Conservation (phyloP, 2,888 invertebrate species). For the Maniola hyperantus region DNA sequence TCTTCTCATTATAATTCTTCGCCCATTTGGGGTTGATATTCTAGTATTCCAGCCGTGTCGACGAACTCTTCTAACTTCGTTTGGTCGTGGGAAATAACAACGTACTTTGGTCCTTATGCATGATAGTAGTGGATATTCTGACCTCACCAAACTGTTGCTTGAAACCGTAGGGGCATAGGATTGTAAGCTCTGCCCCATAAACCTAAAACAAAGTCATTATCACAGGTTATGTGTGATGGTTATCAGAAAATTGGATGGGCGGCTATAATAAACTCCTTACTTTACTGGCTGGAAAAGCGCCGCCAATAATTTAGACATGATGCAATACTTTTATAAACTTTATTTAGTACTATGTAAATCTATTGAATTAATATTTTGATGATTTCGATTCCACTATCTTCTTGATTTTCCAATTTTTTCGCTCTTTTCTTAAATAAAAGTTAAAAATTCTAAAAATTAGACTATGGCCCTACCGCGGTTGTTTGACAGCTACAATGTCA, state of each 20-base stretch:
- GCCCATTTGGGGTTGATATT: slow-evolving; percentile 86
- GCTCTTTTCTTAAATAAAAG: too few relatives aligned
- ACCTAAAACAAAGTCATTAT: slow-evolving; percentile 46
- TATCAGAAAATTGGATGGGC: neutral
- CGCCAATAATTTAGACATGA: slow-evolving; percentile 64
- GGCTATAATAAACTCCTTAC: slow-evolving; percentile 46
- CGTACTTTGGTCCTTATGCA: slow-evolving; percentile 80
- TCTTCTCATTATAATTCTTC: slow-evolving; percentile 88
- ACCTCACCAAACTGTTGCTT: slow-evolving; percentile 54
- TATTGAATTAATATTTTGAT: too few relatives aligned
- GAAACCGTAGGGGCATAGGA: slow-evolving; percentile 48
- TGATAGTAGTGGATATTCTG: slow-evolving; percentile 59
- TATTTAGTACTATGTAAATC: too few relatives aligned
- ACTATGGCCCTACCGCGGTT: too few relatives aligned
- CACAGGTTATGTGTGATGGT: neutral
- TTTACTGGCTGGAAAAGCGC: slow-evolving; percentile 63
- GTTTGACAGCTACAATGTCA: too few relatives aligned
- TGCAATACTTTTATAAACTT: neutral
- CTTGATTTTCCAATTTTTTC: too few relatives aligned
- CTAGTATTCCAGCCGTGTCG: slow-evolving; percentile 87
- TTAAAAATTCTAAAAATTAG: too few relatives aligned
- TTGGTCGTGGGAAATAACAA: slow-evolving; percentile 88
- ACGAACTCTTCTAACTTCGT: slow-evolving; percentile 86
- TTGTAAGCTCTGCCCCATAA: slow-evolving; percentile 57
- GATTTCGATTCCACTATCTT: too few relatives aligned